A percentile compares a stretch with the other conserved stretches of the same genome.
phyloP scores from a whole-genome alignment of 2,113 vertebrate genomes.

The Chrysemys picta region DNA sequence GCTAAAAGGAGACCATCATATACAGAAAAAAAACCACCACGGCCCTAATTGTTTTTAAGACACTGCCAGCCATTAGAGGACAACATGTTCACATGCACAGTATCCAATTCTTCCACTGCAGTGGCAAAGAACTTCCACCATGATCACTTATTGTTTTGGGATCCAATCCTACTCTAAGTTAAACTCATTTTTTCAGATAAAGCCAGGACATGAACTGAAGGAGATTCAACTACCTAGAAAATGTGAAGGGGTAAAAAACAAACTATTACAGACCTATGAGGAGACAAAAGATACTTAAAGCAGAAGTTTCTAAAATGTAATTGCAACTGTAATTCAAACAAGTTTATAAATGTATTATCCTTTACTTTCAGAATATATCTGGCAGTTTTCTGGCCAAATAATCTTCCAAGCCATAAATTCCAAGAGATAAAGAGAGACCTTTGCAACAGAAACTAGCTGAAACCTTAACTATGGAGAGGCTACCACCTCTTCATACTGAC shows the following conservation, averaged over 20 bases:
- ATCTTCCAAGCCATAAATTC: neutral
- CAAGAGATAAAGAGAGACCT: neutral
- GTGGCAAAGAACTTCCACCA: neutral
- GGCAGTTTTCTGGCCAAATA: neutral
- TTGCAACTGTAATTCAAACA: no score
- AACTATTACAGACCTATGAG: neutral
- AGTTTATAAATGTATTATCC: neutral
- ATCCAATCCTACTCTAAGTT: neutral
- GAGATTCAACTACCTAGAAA: neutral
- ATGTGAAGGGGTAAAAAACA: neutral
- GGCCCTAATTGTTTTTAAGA: neutral
- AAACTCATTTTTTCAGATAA: neutral
- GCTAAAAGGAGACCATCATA: neutral
- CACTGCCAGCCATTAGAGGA: neutral
- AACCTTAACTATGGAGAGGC: neutral
- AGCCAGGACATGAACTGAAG: neutral
- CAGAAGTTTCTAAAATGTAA: neutral
- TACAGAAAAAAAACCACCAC: neutral
- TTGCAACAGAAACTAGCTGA: neutral
- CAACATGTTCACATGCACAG: neutral
- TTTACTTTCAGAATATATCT: neutral
- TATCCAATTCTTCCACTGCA: neutral
- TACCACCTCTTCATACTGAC: neutral
- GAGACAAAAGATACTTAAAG: neutral
- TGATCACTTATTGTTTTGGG: neutral